These are phyloP conservation scores for Etheostoma cragini DNA, from an alignment of 2,113 vertebrate species.

Conservation along the genomic window DNA sequence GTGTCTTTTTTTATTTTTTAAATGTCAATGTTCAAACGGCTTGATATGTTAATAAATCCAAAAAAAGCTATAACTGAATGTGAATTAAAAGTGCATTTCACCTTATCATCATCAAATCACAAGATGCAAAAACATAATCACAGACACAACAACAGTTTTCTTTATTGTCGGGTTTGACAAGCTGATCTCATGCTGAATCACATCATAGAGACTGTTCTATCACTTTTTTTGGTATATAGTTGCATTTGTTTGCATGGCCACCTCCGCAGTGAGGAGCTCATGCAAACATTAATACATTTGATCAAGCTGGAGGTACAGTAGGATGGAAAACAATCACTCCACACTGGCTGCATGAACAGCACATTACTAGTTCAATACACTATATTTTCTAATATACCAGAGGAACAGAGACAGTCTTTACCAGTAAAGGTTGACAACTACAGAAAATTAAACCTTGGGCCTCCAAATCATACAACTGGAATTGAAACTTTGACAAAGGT, in stretches of 20 bases:
- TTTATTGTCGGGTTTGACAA: constrained; percentile 72
- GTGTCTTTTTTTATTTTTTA: constrained; percentile 69
- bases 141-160: constrained; percentile 33
- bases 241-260: constrained; percentile 33
- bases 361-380: constrained; percentile 17
- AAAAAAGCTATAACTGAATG: constrained; percentile 48
- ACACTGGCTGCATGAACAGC: constrained; percentile 57
- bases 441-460: constrained; percentile 10
- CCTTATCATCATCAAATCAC: neutral
- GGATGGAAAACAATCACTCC: constrained; percentile 54
- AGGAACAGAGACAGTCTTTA: constrained; percentile 41
- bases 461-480: constrained; percentile 31
- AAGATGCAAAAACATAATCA: neutral
- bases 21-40: constrained; percentile 62
- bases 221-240: constrained; percentile 27
- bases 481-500: constrained; percentile 1
- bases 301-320: constrained; percentile 53
- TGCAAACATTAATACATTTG: constrained; percentile 38
- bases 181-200: constrained; percentile 62
- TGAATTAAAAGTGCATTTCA: constrained; percentile 11
- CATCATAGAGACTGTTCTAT: neutral
- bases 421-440: constrained; percentile 22
- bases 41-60: constrained; percentile 74
- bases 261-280: constrained; percentile 37
- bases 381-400: constrained; percentile 33